Evolutionary conservation across 2,113 vertebrate species (phyloP).

Genomic region (Phylloscopus whistleri): DNA sequence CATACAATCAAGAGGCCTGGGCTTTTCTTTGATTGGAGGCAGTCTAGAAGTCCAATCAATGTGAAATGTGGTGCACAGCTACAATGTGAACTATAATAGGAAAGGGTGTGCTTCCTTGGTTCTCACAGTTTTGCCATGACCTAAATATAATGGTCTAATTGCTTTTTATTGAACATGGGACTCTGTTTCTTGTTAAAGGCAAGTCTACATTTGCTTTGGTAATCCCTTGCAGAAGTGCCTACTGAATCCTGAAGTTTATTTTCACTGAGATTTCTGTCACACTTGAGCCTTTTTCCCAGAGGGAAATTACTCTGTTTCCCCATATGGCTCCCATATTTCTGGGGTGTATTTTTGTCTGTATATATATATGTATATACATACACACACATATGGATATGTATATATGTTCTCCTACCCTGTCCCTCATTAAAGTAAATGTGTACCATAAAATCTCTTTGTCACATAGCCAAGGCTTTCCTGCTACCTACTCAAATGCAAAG

Average conservation of each 20-base stretch:
- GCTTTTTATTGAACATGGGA: background rate
- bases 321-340: constrained; percentile 2
- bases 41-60: background rate
- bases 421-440: background rate
- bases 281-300: background rate
- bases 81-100: background rate
- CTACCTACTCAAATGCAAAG: background rate
- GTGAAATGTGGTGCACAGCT: background rate
- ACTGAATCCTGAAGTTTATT: constrained; percentile 4
- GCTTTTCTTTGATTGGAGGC: background rate
- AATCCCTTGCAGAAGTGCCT: constrained; percentile 18
- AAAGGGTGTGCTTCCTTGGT: background rate
- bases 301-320: background rate
- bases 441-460: background rate
- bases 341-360: background rate
- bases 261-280: background rate
- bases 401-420: background rate
- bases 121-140: background rate
- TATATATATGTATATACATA: background rate
- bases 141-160: background rate
- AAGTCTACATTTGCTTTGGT: background rate
- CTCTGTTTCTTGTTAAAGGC: background rate
- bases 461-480: background rate
- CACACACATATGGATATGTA: background rate
- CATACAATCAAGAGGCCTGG: background rate